Base-by-base conservation (phyloP, 2,888 invertebrate species). In the Eilema caniola region DNA sequence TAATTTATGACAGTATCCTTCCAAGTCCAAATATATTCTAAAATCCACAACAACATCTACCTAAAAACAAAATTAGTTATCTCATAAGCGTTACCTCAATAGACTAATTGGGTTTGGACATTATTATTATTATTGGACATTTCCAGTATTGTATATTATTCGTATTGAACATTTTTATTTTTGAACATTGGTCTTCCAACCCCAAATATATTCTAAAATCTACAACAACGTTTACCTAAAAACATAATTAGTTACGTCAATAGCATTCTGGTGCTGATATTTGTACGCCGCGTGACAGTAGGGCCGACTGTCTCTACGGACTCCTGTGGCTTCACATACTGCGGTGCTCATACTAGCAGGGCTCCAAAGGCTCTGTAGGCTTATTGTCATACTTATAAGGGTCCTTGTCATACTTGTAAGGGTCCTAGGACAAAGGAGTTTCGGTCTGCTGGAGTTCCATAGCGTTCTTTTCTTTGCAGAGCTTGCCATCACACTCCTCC, bases 401-500 rank as follows among this genome's bases (percentile, higher is more conserved):
- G n/a, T n/a, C n/a, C n/a, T 62, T 37, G 3, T 57, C 62, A 59
- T 25, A 57, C 59, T 74, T 78, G 79, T 86, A 67, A 82, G 80
- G n/a, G 62, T 88, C 86, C 53, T 85, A 80, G 16, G 84, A 72
- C 56, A 92, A 86, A 61, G 86, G 75, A 56, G 90, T 89, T 76
- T 86, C 83, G 0, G 86, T 83, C 83, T 92, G 91, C 79, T 93
- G 93, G 73, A 93, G 84, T 78, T 94, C 94, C 12, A 94, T 74
- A 3, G 92, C 91, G 82, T 93, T 93, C 88, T 93, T 85, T 83
- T 91, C 80, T 87, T 95, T 94, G 87, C 95, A 95, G n/a, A 95
- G 89, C 82, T 93, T 94, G 73, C 95, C 95, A 72, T 93, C 92
- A 87, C 95, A 95, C 76, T 86, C 88, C 83, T 94, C 94, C 94